Evolutionary conservation across 2,113 vertebrate genomes (phyloP).

Genomic region (Odobenus rosmarus): DNA sequence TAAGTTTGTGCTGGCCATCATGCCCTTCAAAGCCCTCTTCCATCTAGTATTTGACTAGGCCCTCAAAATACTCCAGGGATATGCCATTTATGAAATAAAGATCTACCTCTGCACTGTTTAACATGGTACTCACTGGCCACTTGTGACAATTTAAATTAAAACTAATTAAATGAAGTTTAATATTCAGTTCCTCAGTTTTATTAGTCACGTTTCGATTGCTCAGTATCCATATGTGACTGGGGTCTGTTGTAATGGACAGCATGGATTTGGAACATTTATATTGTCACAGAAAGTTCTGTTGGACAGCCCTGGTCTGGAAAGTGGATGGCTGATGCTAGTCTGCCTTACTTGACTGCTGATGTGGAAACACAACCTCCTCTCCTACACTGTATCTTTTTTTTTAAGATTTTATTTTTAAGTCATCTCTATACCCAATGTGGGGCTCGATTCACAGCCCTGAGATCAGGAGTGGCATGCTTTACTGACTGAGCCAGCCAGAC

Average conservation of each 20-base stretch:
- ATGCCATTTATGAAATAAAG: background rate
- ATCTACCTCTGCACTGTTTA: background rate
- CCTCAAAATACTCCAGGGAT: background rate
- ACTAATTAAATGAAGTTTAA: slow-evolving; percentile 27
- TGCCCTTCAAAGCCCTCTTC: slow-evolving; percentile 23
- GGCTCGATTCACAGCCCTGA: background rate
- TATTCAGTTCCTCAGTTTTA: slow-evolving; percentile 48
- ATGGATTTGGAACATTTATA: background rate
- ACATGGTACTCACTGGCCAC: slow-evolving; percentile 29
- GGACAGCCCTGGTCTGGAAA: background rate
- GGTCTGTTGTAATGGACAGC: background rate
- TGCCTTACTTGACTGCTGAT: background rate
- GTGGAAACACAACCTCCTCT: background rate
- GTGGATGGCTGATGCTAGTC: background rate
- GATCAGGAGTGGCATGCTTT: background rate
- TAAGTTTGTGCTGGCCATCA: slow-evolving; percentile 20
- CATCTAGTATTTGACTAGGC: background rate
- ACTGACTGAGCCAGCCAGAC: background rate
- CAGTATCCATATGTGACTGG: background rate
- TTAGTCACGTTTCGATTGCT: slow-evolving; percentile 48
- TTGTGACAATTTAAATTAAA: slow-evolving; percentile 54
- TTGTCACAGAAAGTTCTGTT: slow-evolving; percentile 9
- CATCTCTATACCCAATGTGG: background rate
- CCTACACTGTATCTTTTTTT: background rate
- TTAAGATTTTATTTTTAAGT: background rate